Evolutionary conservation across 2,113 vertebrate species (phyloP).

Genomic region (Dasypus novemcinctus): DNA sequence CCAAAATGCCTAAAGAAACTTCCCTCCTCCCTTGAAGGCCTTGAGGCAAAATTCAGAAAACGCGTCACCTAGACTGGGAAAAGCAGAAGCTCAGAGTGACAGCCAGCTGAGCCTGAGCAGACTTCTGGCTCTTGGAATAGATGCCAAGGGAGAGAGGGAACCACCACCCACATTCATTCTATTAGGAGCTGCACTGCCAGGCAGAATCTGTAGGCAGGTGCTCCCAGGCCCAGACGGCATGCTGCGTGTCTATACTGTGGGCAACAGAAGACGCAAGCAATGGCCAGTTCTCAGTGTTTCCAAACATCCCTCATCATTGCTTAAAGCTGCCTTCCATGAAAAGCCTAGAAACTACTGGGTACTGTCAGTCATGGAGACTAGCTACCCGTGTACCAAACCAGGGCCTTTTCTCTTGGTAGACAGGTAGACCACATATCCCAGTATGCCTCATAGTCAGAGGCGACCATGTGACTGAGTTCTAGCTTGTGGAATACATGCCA

Average conservation of each 20-base stretch:
- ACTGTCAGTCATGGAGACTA: not conserved
- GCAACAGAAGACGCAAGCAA: not conserved
- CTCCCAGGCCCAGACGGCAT: not conserved
- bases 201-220: conserved; percentile 15
- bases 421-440: not conserved
- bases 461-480: not conserved
- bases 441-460: not conserved
- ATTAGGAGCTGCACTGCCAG: conserved; percentile 36
- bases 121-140: conserved; percentile 55
- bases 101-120: conserved; percentile 56
- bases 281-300: not conserved
- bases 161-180: conserved; percentile 38
- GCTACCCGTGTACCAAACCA: not conserved
- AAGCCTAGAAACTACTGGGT: not conserved
- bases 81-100: conserved; percentile 14
- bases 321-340: not conserved
- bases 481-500: not conserved
- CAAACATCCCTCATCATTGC: not conserved
- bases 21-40: conserved; percentile 51
- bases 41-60: conserved; percentile 70
- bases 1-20: conserved; percentile 58
- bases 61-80: conserved; percentile 27
- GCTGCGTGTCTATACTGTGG: not conserved
- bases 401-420: not conserved
- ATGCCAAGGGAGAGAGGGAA: conserved; percentile 35